These are phyloP conservation scores for Rhea pennata DNA, from an alignment of 2,113 vertebrate genomes.

Conservation along the genomic window DNA sequence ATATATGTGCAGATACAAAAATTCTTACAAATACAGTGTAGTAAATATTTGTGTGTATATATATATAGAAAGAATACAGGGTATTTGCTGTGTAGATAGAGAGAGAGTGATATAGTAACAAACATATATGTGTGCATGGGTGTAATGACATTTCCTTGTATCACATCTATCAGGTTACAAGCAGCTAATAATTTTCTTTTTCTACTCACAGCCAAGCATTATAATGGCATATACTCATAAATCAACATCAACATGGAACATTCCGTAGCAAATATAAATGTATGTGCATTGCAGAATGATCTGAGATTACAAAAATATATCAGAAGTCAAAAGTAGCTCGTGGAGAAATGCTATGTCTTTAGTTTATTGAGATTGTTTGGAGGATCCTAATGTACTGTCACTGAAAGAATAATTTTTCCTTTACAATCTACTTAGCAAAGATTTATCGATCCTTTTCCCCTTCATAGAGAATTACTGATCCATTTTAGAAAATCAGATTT, in stretches of 20 bases:
- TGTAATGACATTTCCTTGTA: conserved; percentile 73
- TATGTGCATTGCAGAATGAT: conserved; percentile 79
- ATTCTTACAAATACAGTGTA: neutral
- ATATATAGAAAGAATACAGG: neutral
- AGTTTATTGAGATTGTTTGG: conserved; percentile 94
- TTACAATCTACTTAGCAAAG: conserved; percentile 99
- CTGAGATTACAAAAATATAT: conserved; percentile 82
- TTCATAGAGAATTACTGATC: conserved; percentile 99
- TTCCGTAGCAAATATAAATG: conserved; percentile 82
- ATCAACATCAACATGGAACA: conserved; percentile 76
- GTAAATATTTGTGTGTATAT: neutral
- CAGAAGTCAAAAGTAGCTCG: conserved; percentile 87
- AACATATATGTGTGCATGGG: conserved; percentile 56
- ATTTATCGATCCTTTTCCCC: conserved; percentile 97
- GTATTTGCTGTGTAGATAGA: neutral
- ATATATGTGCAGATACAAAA: neutral
- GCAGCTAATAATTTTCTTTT: conserved; percentile 80
- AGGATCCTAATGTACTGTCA: conserved; percentile 96
- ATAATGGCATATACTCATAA: conserved; percentile 76
- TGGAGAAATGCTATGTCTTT: conserved; percentile 86
- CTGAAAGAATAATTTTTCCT: conserved; percentile 90
- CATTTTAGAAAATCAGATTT: conserved; percentile 99
- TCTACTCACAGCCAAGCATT: conserved; percentile 73
- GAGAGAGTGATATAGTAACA: conserved; percentile 47
- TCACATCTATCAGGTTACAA: conserved; percentile 79